Evolutionary conservation across 1,140 invertebrate species (phyloP).

Genomic region (Heliconius hermathena): DNA sequence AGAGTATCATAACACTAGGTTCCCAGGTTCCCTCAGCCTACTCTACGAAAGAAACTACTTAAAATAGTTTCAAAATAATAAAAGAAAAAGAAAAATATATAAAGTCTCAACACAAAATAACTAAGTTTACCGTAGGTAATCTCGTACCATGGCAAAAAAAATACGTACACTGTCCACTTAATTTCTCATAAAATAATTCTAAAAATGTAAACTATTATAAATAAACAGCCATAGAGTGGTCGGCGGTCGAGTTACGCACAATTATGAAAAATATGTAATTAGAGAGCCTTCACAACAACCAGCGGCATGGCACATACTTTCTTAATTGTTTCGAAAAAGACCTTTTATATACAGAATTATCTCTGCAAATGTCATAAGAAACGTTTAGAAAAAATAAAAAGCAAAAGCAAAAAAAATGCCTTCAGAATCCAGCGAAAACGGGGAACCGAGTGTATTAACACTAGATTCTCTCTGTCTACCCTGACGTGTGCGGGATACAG

Average conservation of each 20-base stretch:
- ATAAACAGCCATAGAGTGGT: conserved; percentile 25
- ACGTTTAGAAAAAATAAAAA: not conserved
- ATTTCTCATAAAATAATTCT: not conserved
- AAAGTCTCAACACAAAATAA: not conserved
- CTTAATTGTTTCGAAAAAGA: conserved; percentile 41
- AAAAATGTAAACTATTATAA: conserved; percentile 19
- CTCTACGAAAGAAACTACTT: too few species aligned
- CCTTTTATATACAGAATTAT: conserved; percentile 17
- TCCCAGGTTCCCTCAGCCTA: too few species aligned
- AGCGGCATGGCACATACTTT: conserved; percentile 54
- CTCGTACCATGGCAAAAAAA: not conserved
- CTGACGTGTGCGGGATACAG: too few species aligned
- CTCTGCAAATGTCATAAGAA: not conserved
- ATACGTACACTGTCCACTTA: not conserved
- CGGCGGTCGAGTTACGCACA: conserved; percentile 47
- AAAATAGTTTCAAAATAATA: too few species aligned
- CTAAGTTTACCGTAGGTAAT: not conserved
- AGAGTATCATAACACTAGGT: too few species aligned
- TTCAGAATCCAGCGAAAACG: too few species aligned
- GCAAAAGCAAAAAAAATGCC: too few species aligned
- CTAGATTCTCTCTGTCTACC: too few species aligned
- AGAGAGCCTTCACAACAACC: conserved; percentile 37
- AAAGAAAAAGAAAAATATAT: too few species aligned
- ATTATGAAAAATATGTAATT: conserved; percentile 61
- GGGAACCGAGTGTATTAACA: too few species aligned